These are phyloP conservation scores for Caranx ignobilis DNA, from an alignment of 2,113 vertebrate genomes.

Conservation along the genomic window DNA sequence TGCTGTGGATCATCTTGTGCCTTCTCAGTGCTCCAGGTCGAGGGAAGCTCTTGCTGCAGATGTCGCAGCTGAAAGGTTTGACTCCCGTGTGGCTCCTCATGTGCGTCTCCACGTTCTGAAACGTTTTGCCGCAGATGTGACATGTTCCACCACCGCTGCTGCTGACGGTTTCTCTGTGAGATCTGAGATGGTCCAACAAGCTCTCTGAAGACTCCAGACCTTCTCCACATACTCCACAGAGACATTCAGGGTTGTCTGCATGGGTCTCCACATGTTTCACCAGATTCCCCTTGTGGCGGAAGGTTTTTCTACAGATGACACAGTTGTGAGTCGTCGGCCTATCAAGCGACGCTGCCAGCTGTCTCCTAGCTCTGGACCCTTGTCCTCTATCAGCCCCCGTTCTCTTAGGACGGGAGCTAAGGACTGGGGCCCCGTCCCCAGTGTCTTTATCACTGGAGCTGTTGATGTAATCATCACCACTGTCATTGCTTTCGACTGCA, in stretches of 20 bases:
- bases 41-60: conserved; percentile 61
- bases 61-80: conserved; percentile 50
- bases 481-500: conserved; percentile 21
- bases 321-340: neutral
- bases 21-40: conserved; percentile 46
- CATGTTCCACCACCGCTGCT: neutral
- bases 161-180: conserved; percentile 31
- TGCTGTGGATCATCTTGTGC: conserved; percentile 65
- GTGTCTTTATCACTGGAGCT: neutral
- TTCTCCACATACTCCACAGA: conserved; percentile 54
- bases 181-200: conserved; percentile 29
- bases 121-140: conserved; percentile 39
- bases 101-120: conserved; percentile 67
- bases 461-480: neutral
- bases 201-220: neutral
- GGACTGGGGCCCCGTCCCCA: no score
- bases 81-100: conserved; percentile 65
- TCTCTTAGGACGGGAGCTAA: neutral
- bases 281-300: conserved; percentile 40
- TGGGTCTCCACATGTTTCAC: conserved; percentile 39
- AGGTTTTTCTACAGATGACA: conserved; percentile 34
- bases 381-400: neutral
- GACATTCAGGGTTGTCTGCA: neutral
- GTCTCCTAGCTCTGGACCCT: neutral
- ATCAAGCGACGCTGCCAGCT: fast-evolving